Base-by-base conservation (phyloP, 2,797 vertebrate species). In the Rhinella marina region DNA sequence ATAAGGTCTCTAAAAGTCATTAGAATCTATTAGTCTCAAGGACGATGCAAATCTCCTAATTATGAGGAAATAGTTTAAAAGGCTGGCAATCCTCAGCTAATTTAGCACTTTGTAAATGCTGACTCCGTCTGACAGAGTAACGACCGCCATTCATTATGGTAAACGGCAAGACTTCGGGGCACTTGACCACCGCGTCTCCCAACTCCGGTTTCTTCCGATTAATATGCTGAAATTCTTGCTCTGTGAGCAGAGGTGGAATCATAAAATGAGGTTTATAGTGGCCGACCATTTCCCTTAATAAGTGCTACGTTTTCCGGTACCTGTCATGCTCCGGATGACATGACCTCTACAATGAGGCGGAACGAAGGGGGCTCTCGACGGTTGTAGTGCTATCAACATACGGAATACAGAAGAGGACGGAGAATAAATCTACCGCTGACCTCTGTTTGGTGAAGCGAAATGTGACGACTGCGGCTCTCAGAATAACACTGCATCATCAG, bases 41-140 rank as follows among this genome's bases (percentile, higher is more conserved):
- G 95, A 91, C 93, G 48, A 87, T 6, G 64, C 91, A 82, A 85
- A 85, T 90, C 91, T 91, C 91, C 75, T 93, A 95, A 94, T 94
- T 94, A 93, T 92, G 88, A 84, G 0, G 32, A 68, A 77, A 80
- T 91, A 92, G 92, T 64, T n/a, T 27, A 77, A 87, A 64, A 87
- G 61, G 92, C 81, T 91, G 91, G 93, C 93, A 77, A 91, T 88
- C 88, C 83, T 87, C 72, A 88, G 91, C 92, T 93, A 90, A 91
- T 92, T 91, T 90, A 90, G 91, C 91, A 56, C 91, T 93, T 92
- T 90, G 92, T 90, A 91, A 92, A 92, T 90, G 91, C 91, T 90
- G 89, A 86, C 90, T 92, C 91, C 92, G 92, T 91, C 92, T 90
- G 92, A 93, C 90, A 75, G 90, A 90, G 91, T 94, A 94, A 95